Evolutionary conservation across 2,888 invertebrate species (phyloP).

Genomic region (Acronicta leporina): DNA sequence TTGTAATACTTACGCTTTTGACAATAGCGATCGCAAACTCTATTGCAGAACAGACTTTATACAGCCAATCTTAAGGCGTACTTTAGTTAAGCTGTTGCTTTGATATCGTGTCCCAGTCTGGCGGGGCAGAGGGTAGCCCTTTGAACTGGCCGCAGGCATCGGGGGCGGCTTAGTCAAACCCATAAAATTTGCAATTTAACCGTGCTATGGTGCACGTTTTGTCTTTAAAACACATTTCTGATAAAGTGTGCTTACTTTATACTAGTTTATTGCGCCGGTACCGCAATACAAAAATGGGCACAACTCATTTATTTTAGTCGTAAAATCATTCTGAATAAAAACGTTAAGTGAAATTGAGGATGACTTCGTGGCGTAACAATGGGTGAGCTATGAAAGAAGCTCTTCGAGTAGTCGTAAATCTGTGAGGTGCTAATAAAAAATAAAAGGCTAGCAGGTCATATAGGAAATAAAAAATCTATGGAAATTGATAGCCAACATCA

Average conservation of each 20-base stretch:
- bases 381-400: slow-evolving; percentile 25
- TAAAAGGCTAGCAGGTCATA: slow-evolving; percentile 1
- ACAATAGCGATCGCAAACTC: slow-evolving; percentile 52
- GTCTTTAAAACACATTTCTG: slow-evolving; percentile 67
- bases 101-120: slow-evolving; percentile 62
- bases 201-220: slow-evolving; percentile 72
- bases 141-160: slow-evolving; percentile 80
- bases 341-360: slow-evolving; percentile 43
- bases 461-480: neutral
- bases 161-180: slow-evolving; percentile 65
- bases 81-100: slow-evolving; percentile 38
- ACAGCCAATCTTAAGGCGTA: slow-evolving; percentile 38
- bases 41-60: slow-evolving; percentile 30
- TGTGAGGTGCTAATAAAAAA: slow-evolving; percentile 34
- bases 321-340: slow-evolving; percentile 50
- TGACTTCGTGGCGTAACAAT: slow-evolving; percentile 29
- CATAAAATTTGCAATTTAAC: slow-evolving; percentile 76
- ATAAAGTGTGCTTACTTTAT: slow-evolving; percentile 64
- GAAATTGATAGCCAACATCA: neutral
- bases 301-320: slow-evolving; percentile 36
- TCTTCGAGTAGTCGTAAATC: neutral
- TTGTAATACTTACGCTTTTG: slow-evolving; percentile 64
- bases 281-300: slow-evolving; percentile 55
- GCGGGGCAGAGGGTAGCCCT: slow-evolving; percentile 73
- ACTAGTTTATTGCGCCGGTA: slow-evolving; percentile 57